A percentile compares a stretch with the other conserved stretches of the same genome.
Evolutionary conservation across 2,113 vertebrate genomes (phyloP).

Genomic region (Pan troglodytes): NHGRI_mPanTro3-v2.1_pri NC_072402.2:20671001-20671500

Average conservation of each 20-base stretch:
- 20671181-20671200: background rate
- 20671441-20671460: background rate
- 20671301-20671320: background rate
- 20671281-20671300: background rate
- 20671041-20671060: background rate
- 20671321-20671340: slow-evolving; percentile 32
- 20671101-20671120: background rate
- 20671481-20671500: background rate
- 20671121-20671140: background rate
- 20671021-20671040: background rate
- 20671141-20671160: background rate
- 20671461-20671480: background rate
- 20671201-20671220: background rate
- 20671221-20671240: background rate
- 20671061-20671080: background rate
- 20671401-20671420: slow-evolving; percentile 8
- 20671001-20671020: background rate
- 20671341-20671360: background rate
- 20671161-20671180: background rate
- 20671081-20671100: background rate
- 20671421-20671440: background rate
- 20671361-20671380: background rate
- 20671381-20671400: background rate
- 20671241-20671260: background rate
- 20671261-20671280: background rate